These are phyloP conservation scores for Apoda limacodes DNA, from an alignment of 2,888 invertebrate species.

Conservation along the genomic window DNA sequence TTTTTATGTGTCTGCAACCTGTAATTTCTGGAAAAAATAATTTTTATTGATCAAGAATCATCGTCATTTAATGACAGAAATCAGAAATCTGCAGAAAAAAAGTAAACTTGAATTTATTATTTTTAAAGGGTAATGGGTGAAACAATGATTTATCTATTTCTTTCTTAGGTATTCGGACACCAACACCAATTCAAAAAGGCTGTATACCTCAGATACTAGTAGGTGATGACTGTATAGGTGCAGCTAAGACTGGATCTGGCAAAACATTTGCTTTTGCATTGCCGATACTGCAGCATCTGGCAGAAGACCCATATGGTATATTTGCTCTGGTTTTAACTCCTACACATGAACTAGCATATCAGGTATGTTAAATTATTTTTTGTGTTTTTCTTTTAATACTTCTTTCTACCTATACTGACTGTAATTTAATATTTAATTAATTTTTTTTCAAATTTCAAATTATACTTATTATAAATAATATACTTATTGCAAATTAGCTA, in stretches of 20 bases:
- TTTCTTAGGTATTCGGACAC: conserved; percentile 76
- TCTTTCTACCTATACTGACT: neutral
- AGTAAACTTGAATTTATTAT: too few species aligned
- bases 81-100: too few species aligned
- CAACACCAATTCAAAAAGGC: conserved; percentile 85
- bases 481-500: too few species aligned
- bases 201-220: conserved; percentile 83
- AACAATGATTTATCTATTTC: too few species aligned
- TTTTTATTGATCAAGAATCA: too few species aligned
- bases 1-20: too few species aligned
- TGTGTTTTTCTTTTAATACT: conserved; percentile 2
- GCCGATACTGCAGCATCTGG: conserved; percentile 91
- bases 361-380: conserved; percentile 53
- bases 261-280: conserved; percentile 98
- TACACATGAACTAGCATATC: conserved; percentile 91
- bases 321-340: conserved; percentile 96
- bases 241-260: conserved; percentile 97
- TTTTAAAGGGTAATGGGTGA: too few species aligned
- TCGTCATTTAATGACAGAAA: too few species aligned
- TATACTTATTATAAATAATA: too few species aligned
- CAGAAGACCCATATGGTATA: conserved; percentile 96
- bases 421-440: neutral
- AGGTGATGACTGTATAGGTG: conserved; percentile 92
- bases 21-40: too few species aligned
- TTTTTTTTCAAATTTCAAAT: too few species aligned